Evolutionary conservation across 2,113 vertebrate species (phyloP), one percentile per base, ranked within the genome.

Genomic region (Rallus limicola): DNA sequence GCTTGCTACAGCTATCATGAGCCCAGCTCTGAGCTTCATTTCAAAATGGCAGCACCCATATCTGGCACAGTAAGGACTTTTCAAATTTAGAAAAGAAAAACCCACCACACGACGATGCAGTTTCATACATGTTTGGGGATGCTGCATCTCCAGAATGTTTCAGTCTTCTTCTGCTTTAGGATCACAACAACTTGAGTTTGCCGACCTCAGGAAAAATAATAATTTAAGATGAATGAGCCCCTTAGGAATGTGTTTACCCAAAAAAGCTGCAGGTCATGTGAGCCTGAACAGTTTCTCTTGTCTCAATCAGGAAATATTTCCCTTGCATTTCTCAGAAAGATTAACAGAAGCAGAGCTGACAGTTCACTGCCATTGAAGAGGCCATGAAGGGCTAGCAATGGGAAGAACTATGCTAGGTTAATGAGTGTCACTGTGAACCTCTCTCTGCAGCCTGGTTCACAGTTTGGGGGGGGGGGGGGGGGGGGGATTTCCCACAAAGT

Each of bases 221-320:
- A 79, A 82, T 38, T 53, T 9, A 62, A 13, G n/a, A 44, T 70
- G n/a, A 88, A 76, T 11, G 10, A 81, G 10, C 10, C 86, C 52
- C 55, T 77, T 36, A 59, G 50, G 71, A 92, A 92, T 86, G 83
- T 81, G 15, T 44, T 86, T 74, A 46, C 36, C 58, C 70, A 92
- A 93, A 96, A 91, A 83, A 81, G 76, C 80, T 71, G 55, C 80
- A 74, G 64, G 40, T 82, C 28, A 0, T 62, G 86, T 53, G 82
- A 95, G 50, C 68, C 79, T 25, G 11, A 72, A 40, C n/a, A 40
- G 31, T 36, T 88, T 77, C 28, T 44, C n/a, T 74, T 76, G 60
- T 71, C 71, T 91, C 72, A 67, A 11, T 26, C 46, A 48, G 46
- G 69, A 94, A 90, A 78, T 56, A 68, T 63, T 96, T 88, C 58